Evolutionary conservation across 2,113 vertebrate species (phyloP), one percentile per base, ranked within the genome.

Genomic region (Dasyprocta punctata): DNA sequence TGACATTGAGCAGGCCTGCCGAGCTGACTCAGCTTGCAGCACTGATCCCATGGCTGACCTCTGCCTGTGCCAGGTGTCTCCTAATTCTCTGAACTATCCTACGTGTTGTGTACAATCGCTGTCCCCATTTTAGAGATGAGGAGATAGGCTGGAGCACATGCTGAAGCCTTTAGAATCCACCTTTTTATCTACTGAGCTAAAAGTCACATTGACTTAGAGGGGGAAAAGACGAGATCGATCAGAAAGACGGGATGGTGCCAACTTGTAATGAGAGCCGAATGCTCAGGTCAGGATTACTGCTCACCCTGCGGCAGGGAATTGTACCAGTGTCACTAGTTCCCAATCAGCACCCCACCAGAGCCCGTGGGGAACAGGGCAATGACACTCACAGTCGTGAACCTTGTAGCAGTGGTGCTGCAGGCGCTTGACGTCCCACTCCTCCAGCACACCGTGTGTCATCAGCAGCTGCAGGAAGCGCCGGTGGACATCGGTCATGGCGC

Each of bases 381-480:
- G 0, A 69, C 5, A 98, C 99, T 98, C 33, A 99, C 99, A 98
- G 93, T 98, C 98, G 49, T 99, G 98, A 22, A 97, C 98, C 88
- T 99, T 98, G 94, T 99, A 99, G 95, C 99, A 99, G 67, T 97
- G 97, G 14, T 92, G 98, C 93, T 99, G 98, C 47, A 99, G 83
- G 3, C 94, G 97, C 81, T 60, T 98, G 0, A 99, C 98, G 0
- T 98, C 98, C 3, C 98, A 95, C 2, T 98, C 98, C 89, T 99
- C 99, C 38, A 99, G 97, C 85, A 99, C 99, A 0, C 99, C 99
- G 0, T 97, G 98, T 20, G 98, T 98, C 99, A 99, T 99, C 95
- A 99, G 97, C 71, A 99, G 94, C 91, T 99, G 99, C 2, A 99
- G 97, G 96, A 99, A 99, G 19, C 99, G 98, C 4, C 99, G 99